A percentile compares a stretch with the other conserved stretches of the same genome.
phyloP scores from a whole-genome alignment of 1,140 invertebrate genomes.

The Adelges cooleyi region DNA sequence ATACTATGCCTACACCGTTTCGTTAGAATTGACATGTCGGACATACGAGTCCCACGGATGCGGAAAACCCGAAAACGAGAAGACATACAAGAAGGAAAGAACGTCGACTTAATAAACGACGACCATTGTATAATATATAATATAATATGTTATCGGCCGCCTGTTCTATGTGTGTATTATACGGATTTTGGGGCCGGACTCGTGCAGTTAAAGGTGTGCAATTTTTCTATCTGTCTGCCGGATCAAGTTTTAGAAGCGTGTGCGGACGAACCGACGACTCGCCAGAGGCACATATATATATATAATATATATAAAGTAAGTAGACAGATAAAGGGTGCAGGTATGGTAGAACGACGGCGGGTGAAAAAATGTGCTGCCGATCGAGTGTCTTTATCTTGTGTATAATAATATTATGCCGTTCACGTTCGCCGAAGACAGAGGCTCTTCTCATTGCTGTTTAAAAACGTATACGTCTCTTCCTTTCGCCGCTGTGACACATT shows the following conservation, averaged over 20 bases:
- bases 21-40: too few species aligned
- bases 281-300: too few species aligned
- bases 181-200: background rate
- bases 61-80: too few species aligned
- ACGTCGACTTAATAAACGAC: background rate
- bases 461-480: slow-evolving; percentile 15
- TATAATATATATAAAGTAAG: background rate
- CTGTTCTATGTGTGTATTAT: slow-evolving; percentile 10
- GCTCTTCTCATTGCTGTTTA: background rate
- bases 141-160: background rate
- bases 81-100: too few species aligned
- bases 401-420: slow-evolving; percentile 26
- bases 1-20: too few species aligned
- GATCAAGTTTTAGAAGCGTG: too few species aligned
- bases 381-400: slow-evolving; percentile 27
- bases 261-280: too few species aligned
- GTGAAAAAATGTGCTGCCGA: slow-evolving; percentile 18
- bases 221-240: slow-evolving; percentile 10
- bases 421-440: slow-evolving; percentile 15
- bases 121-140: background rate
- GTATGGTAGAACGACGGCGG: background rate
- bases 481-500: slow-evolving; percentile 27
- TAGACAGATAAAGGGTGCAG: background rate
- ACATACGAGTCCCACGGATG: too few species aligned
- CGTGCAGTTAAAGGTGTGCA: slow-evolving; percentile 22